phyloP scores from a whole-genome alignment of 1,140 invertebrate species.

The Oreohelix idahoensis region DNA sequence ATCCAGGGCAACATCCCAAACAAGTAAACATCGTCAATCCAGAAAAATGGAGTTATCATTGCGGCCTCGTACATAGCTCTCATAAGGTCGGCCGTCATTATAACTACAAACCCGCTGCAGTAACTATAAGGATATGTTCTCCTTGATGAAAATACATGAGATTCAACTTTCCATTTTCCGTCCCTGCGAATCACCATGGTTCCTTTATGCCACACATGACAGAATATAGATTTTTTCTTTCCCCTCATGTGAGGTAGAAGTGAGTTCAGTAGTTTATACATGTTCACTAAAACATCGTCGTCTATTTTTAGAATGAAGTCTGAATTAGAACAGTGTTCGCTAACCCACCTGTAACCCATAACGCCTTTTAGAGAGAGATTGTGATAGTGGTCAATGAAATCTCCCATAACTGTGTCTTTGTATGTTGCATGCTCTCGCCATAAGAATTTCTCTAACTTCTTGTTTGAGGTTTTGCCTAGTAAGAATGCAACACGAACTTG shows the following conservation, averaged over 20 bases:
- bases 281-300: conserved; percentile 53
- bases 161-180: conserved; percentile 53
- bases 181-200: conserved; percentile 54
- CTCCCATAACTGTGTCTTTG: conserved; percentile 46
- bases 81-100: conserved; percentile 50
- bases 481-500: conserved; percentile 44
- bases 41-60: conserved; percentile 71
- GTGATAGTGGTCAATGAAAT: conserved; percentile 47
- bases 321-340: conserved; percentile 29
- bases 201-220: conserved; percentile 43
- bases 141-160: conserved; percentile 42
- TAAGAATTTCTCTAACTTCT: conserved; percentile 23
- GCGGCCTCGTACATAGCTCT: conserved; percentile 64
- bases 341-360: conserved; percentile 49
- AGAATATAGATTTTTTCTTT: conserved; percentile 44
- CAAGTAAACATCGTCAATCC: conserved; percentile 72
- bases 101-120: conserved; percentile 55
- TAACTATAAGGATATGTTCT: conserved; percentile 50
- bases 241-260: background rate
- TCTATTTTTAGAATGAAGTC: conserved; percentile 46
- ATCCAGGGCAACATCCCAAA: conserved; percentile 57
- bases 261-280: conserved; percentile 18
- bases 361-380: conserved; percentile 46
- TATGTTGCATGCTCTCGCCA: conserved; percentile 32
- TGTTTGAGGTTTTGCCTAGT: conserved; percentile 30